Evolutionary conservation across 2,888 invertebrate species (phyloP), one percentile per base, ranked within the genome.

Genomic region (Drosophila rellima): DNA sequence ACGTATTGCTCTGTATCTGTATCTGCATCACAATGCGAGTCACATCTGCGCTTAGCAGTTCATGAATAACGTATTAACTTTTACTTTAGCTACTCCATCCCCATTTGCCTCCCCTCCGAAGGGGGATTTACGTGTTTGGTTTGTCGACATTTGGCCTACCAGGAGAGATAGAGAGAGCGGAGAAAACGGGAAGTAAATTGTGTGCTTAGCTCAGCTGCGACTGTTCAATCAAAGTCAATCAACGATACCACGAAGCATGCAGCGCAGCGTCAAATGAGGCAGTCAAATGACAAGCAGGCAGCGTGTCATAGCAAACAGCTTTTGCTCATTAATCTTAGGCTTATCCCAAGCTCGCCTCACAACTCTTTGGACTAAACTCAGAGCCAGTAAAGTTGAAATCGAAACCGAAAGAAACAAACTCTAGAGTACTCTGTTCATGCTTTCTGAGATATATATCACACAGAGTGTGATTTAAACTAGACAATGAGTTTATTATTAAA

Each of bases 31-130:
- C 80, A 84, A 85, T 87, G 84, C 85, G 73, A 84, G 89, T 89
- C 89, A 90, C 90, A 89, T 88, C 87, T 88, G 88, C 76, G 80
- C 78, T 89, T 86, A 89, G 89, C 84, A 88, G 81, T 84, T 89
- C 89, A 90, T 90, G 90, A 90, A 89, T 89, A 90, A 83, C 80
- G 82, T 89, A 89, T 88, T 89, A 89, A 84, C 89, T 89, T 80
- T 88, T 81, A 74, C 76, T 76, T 80, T 81, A 70, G 69, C 74
- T 65, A 63, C 61, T 29, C 1, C 18, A n/a, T 15, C 20, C n/a
- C n/a, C 29, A 26, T 15, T 35, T 2, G n/a, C 17, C 33, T 10
- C 17, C 17, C n/a, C n/a, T 10, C 20, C 17, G 35, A 42, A n/a
- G 35, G 13, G 42, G 23, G 23, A 35, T 31, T 39, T 68, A 78